Conservation (phyloP, 2,113 vertebrate genomes). For the Nibea coibor region DNA sequence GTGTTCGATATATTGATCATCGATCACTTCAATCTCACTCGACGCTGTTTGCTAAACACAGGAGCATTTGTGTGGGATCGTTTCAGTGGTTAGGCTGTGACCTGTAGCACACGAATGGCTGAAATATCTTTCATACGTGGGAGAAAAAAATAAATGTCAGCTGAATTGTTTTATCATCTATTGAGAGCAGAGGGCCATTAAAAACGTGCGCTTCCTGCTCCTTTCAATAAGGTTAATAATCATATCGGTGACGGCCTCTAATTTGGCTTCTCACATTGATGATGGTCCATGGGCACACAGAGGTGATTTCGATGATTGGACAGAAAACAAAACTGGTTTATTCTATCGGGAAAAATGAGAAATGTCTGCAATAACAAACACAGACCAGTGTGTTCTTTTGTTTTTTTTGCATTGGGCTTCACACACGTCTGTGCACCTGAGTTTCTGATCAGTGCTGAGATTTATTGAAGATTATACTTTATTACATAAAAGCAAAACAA, state of each 20-base stretch:
- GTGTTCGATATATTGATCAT: constrained; percentile 73
- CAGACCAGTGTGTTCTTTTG: background rate
- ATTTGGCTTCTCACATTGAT: constrained; percentile 7
- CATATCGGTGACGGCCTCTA: background rate
- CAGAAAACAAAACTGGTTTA: background rate
- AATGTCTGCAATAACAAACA: too few species aligned
- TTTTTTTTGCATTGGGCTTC: background rate
- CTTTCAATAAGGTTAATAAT: constrained; percentile 26
- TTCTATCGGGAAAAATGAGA: background rate
- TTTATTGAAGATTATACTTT: background rate
- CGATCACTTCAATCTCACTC: constrained; percentile 64
- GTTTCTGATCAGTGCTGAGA: background rate
- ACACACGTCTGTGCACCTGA: background rate
- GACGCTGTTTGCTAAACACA: constrained; percentile 61
- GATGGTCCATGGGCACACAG: background rate
- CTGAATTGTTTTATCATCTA: constrained; percentile 40
- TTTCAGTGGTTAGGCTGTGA: constrained; percentile 44
- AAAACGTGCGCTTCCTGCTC: background rate
- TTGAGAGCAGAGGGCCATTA: constrained; percentile 8
- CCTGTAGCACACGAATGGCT: constrained; percentile 37
- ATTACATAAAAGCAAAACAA: too few species aligned
- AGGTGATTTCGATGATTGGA: background rate
- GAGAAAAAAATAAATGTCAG: constrained; percentile 40
- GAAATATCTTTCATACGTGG: too few species aligned
- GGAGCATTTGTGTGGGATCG: constrained; percentile 55